Base-by-base conservation (phyloP, 1,140 invertebrate species). In the Fopius arisanus region DNA sequence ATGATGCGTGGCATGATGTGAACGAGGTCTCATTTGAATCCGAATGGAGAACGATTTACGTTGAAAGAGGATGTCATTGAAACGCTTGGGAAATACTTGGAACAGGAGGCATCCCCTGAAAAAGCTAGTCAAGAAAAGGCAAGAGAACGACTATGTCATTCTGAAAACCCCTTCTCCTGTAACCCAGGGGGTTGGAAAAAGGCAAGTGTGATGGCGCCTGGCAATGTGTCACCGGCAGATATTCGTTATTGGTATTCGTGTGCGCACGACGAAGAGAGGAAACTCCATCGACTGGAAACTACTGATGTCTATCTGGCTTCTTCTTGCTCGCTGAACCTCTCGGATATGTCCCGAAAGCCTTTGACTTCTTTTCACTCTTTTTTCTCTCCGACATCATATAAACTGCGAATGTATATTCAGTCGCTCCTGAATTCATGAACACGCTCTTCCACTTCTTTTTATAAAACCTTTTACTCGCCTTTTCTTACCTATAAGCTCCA, bases 21-120 rank as follows among this genome's bases (percentile, higher is more conserved):
- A 72, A 74, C 69, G 73, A 75, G 70, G 66, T 73, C 77, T 78
- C 77, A 78, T 78, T 78, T 76, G 77, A 78, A 78, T 78, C 43
- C 77, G 74, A 78, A 78, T 78, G 63, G 77, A 76, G 73, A 70
- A 69, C 74, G 77, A 71, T 78, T 76, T 78, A 75, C 67, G 74
- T 71, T 54, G 72, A 69, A 75, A 76, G 77, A 74, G 74, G 71
- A 72, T 78, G 77, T 76, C 74, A 76, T 76, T 74, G 74, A 76
- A 78, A 71, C 68, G 74, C 72, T 51, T 29, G 59, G 29, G 9
- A 65, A 33, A 65, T 65, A 65, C 40, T 66, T 59, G 59, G 12
- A 28, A 54, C 43, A 48, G 19, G 37, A 40, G 14, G 62, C 33
- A 37, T 7, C 6, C n/a, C 54, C 16, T 31, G 41, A n/a, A 54